Conservation (phyloP, 1,140 invertebrate species). For the Zaprionus kolodkinae region DNA sequence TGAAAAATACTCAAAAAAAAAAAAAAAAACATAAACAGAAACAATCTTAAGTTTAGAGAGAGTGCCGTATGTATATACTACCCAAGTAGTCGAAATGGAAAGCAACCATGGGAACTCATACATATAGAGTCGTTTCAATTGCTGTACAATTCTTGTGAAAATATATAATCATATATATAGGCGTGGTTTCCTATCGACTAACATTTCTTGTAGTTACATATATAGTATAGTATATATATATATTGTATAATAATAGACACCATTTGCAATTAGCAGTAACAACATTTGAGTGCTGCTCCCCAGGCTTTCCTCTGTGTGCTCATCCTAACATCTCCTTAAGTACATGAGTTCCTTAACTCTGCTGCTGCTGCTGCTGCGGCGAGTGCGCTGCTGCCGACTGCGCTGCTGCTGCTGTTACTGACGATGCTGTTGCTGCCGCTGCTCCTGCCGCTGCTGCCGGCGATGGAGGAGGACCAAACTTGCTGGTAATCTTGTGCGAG, state of each 20-base stretch:
- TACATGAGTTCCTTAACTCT: conserved; percentile 52
- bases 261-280: conserved; percentile 65
- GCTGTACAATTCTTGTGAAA: conserved; percentile 18
- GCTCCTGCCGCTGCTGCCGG: conserved; percentile 41
- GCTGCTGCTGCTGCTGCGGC: conserved; percentile 37
- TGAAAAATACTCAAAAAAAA: neutral
- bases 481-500: conserved; percentile 83
- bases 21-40: conserved; percentile 30
- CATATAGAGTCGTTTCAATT: conserved; percentile 13
- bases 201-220: conserved; percentile 29
- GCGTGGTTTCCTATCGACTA: conserved; percentile 45
- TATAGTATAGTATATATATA: neutral
- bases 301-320: conserved; percentile 25
- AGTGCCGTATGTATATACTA: conserved; percentile 28
- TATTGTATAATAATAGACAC: conserved; percentile 68
- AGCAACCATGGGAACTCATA: conserved; percentile 25
- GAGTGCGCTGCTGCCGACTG: conserved; percentile 26
- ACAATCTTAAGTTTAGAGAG: conserved; percentile 35
- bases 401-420: conserved; percentile 22
- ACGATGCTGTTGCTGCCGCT: conserved; percentile 31
- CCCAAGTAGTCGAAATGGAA: conserved; percentile 37
- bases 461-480: conserved; percentile 80
- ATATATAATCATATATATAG: conserved; percentile 18
- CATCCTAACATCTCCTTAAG: conserved; percentile 31
- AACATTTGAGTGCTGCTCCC: conserved; percentile 45